Base-by-base conservation (phyloP, 2,113 vertebrate genomes). In the Glaucidium brasilianum region DNA sequence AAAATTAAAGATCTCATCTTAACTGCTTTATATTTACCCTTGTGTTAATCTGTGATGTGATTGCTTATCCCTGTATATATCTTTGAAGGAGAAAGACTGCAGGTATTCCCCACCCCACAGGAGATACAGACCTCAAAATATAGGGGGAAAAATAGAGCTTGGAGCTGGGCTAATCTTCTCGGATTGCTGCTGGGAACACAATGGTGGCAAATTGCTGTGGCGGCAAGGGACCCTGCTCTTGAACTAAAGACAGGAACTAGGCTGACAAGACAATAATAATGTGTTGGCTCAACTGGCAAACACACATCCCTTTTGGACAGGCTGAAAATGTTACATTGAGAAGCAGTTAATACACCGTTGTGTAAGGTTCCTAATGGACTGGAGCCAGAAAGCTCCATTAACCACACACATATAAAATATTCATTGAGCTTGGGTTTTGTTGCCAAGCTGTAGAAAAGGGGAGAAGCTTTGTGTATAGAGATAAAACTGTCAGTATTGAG, bases 351-450 rank as follows among this genome's bases (percentile, higher is more conserved):
- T 94, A 97, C 97, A 97, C 92, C 56, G 94, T 97, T 98, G 96
- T 98, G 96, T 92, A 97, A 98, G 90, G 95, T 95, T 94, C 95
- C 97, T 97, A 92, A 94, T 96, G 97, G 97, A 98, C 79, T 91
- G 89, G 72, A 96, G 97, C 96, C 97, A 98, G 73, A 97, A 96
- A 77, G 82, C 64, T 96, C 95, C 94, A 98, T 97, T 98, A 96
- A 96, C 97, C 97, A 97, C 97, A 97, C 97, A 98, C 95, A 41
- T 50, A 97, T 89, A 93, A 93, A 98, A 97, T 98, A 98, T 97
- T 98, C 97, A 98, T 89, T 94, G 97, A 97, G 85, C 68, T 97
- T 91, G 71, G 92, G 92, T 97, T 96, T 98, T 98, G 95, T 97
- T 98, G 93, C 89, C 95, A 98, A 95, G 76, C 82, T 62, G 93